Evolutionary conservation across 2,113 vertebrate genomes (phyloP).

Genomic region (Pseudopodoces humilis): DNA sequence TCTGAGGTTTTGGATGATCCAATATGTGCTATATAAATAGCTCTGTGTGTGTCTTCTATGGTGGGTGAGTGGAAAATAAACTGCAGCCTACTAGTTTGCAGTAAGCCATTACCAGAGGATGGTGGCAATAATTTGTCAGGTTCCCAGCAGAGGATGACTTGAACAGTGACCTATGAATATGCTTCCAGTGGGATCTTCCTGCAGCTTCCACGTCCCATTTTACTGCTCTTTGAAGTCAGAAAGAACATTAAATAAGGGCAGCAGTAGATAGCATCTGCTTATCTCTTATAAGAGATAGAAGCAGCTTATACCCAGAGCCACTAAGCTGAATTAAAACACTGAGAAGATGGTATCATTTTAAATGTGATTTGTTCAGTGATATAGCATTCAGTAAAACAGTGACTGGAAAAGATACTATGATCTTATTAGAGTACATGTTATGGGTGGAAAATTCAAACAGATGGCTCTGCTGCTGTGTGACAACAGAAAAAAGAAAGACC

Average conservation of each 20-base stretch:
- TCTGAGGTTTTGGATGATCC: neutral
- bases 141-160: neutral
- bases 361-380: slow-evolving; percentile 20
- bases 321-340: slow-evolving; percentile 33
- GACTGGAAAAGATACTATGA: neutral
- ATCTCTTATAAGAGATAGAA: neutral
- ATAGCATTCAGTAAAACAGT: neutral
- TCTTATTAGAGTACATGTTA: neutral
- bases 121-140: neutral
- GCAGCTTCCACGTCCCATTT: neutral
- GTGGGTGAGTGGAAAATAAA: neutral
- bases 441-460: neutral
- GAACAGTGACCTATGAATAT: neutral
- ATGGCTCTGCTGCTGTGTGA: neutral
- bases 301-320: slow-evolving; percentile 7
- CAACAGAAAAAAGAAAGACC: neutral
- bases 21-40: neutral
- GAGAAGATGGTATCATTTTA: slow-evolving; percentile 10
- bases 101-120: neutral
- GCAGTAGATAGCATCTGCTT: neutral
- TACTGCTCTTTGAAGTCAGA: neutral
- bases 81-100: neutral
- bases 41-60: neutral
- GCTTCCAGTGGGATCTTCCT: neutral
- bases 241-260: neutral